Base-by-base conservation (phyloP, 2,888 invertebrate genomes). In the Chesias legatella region DNA sequence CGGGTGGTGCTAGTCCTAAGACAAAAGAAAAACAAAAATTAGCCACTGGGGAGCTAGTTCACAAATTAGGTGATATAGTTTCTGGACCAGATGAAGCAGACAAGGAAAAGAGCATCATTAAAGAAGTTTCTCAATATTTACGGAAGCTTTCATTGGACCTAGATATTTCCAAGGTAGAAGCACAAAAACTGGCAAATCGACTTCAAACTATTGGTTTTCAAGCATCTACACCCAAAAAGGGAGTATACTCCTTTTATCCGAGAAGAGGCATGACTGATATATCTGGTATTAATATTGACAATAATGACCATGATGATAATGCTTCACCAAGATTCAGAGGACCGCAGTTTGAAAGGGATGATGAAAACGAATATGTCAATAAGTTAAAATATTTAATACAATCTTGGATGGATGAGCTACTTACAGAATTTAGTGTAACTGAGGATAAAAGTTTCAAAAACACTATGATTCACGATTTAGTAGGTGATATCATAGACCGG, bases 401-500 rank as follows among this genome's bases (percentile, higher is more conserved):
- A 4, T 30, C 45, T 7, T 72, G 69, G 70, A 39, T 73, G 8
- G 45, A 54, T 3, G 33, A 37, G 1, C 28, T 69, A 27, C 46
- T 54, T 1, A 26, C 62, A 28, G 9, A 56, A 10, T 30, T 63
- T 1, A 47, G 52, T 33, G 28, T 11, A 11, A 23, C 38, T 9
- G 45, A 59, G 4, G 37, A 49, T 6, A 48, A 51, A n/a, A 11
- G 33, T 1, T 47, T 53, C 4, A 56, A 58, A 42, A 35, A 59
- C 7, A 24, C 41, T 0, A 49, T 72, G 22, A 43, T 52, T 1
- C 45, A 52, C 11, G 61, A 67, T 25, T 48, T 79, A 39, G 61
- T 63, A 7, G 44, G 22, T 1, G 74, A 77, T 33, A 63, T 76
- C 5, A 13, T 65, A 21, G 71, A 77, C 23, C 62, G 73, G 33